Base-by-base conservation (phyloP, 2,797 vertebrate species). In the Anabas testudineus region DNA sequence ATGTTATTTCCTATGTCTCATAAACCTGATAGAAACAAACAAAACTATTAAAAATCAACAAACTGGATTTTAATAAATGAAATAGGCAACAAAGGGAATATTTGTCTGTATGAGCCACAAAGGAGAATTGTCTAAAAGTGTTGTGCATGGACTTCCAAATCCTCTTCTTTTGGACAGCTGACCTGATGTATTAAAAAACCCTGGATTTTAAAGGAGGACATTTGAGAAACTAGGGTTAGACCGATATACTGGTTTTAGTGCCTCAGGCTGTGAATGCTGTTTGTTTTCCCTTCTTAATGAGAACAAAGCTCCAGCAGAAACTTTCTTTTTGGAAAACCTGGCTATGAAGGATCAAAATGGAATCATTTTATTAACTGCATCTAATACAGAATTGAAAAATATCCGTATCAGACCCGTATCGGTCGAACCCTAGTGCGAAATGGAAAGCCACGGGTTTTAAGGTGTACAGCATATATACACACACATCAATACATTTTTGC, bases 371-470 rank as follows among this genome's bases (percentile, higher is more conserved):
- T 65, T 61, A 36, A 9, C 36, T 34, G 69, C 74, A 74, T 55
- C 71, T 7, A 65, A 63, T 76, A 84, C 54, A 76, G 80, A 84
- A 60, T 58, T 70, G 28, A 63, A 76, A 78, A 61, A 78, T 51
- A 67, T 43, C 47, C 62, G 55, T 43, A 60, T 59, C n/a, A 15
- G 43, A 67, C 15, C 3, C 21, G 41, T 73, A 82, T 78, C 37
- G 5, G 74, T 78, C 56, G 26, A 82, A 73, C 67, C 60, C 67
- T 51, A 67, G 70, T 55, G 76, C 61, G 43, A 37, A 74, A 78
- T 47, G 3, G 63, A 34, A 70, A 80, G 78, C 78, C 49, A 61
- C 69, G 43, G 46, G 46, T 32, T 65, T 36, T 10, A 21, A 65
- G 9, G 47, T 78, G 58, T 36, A 58, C 43, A 80, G 55, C 24